A percentile compares a stretch with the other conserved stretches of the same genome.
Conservation (phyloP, 2,797 vertebrate genomes). For the Artibeus jamaicensis region DNA sequence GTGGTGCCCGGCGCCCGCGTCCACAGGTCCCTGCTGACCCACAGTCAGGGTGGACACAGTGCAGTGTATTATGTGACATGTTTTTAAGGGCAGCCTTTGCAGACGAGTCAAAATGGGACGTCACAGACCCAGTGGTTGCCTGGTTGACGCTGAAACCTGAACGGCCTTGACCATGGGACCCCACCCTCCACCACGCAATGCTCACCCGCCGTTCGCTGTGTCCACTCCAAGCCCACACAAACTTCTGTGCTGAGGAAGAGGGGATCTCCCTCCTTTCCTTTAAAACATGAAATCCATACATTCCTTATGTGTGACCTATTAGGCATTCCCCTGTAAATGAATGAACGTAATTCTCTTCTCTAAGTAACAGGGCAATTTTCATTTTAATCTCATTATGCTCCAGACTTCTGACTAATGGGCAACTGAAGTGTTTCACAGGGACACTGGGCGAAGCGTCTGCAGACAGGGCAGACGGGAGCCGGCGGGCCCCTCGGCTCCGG, state of each 20-base stretch:
- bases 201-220: rapidly evolving
- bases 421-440: background rate
- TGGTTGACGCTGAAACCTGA: background rate
- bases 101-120: background rate
- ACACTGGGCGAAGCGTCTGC: background rate
- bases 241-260: rapidly evolving
- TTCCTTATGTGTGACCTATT: background rate
- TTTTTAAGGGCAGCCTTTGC: background rate
- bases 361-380: background rate
- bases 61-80: background rate
- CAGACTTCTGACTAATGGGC: slow-evolving; percentile 20
- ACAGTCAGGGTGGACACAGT: background rate
- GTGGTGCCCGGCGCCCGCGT: background rate
- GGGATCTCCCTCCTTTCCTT: background rate
- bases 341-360: background rate
- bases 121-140: background rate
- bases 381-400: slow-evolving; percentile 22
- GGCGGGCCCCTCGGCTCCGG: background rate
- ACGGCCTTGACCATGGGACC: background rate
- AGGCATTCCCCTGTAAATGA: background rate
- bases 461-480: background rate
- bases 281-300: background rate
- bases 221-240: background rate
- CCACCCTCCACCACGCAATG: background rate
- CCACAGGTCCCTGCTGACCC: too few species aligned